These are phyloP conservation scores for Buceros bicornis DNA, from an alignment of 2,797 vertebrate species.

Conservation along the genomic window DNA sequence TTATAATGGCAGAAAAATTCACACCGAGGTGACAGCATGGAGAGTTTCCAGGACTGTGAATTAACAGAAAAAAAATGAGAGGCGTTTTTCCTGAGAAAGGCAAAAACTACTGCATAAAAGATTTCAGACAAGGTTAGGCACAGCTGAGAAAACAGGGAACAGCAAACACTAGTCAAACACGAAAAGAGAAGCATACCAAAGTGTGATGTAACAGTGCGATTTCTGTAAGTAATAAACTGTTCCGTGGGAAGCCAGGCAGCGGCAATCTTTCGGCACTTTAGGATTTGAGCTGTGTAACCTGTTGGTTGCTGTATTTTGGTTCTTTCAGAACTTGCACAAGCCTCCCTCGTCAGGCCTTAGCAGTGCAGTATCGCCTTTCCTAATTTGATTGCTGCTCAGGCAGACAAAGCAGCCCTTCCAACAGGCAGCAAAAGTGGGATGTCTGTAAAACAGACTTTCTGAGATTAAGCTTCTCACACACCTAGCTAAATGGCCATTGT, in stretches of 20 bases:
- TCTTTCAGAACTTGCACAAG: neutral
- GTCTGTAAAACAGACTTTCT: neutral
- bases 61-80: neutral
- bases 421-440: neutral
- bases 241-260: neutral
- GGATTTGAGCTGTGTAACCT: neutral
- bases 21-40: neutral
- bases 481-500: neutral
- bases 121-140: neutral
- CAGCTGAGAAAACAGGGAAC: neutral
- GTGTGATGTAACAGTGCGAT: neutral
- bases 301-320: neutral
- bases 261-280: neutral
- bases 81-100: neutral
- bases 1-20: neutral
- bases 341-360: neutral
- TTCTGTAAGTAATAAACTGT: neutral
- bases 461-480: neutral
- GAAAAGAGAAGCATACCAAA: neutral
- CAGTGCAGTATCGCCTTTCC: neutral
- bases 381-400: neutral
- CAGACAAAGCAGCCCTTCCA: neutral
- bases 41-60: neutral
- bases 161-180: neutral
- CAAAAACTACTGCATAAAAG: neutral